Percentiles rank a stretch among this genome's conserved stretches.
Conservation (phyloP, 2,888 invertebrate genomes). For the Cheilosia vernalis region DNA sequence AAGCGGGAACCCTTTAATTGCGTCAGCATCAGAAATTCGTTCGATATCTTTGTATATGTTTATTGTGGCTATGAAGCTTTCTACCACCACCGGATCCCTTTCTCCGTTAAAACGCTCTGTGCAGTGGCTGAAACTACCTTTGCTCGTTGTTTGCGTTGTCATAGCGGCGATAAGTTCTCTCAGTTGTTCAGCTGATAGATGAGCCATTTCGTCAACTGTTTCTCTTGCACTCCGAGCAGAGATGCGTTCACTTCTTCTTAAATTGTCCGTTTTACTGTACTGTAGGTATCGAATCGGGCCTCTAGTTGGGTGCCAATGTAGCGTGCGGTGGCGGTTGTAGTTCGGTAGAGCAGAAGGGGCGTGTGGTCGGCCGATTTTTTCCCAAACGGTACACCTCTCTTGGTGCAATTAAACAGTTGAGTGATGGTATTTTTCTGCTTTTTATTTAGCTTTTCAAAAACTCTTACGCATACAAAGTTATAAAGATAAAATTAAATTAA, state of each 20-base stretch:
- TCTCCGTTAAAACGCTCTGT: constrained; percentile 21
- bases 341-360: neutral
- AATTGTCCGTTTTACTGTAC: neutral
- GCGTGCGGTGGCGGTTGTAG: neutral
- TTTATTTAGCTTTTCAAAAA: too few relatives aligned
- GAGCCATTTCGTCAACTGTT: constrained; percentile 14
- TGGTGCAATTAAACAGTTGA: neutral
- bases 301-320: constrained; percentile 18
- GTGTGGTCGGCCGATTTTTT: neutral
- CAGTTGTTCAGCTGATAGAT: constrained; percentile 30
- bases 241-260: constrained; percentile 19
- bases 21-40: constrained; percentile 57
- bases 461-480: too few relatives aligned
- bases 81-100: constrained; percentile 57
- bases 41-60: constrained; percentile 67
- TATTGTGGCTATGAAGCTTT: constrained; percentile 59
- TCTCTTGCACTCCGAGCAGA: constrained; percentile 1
- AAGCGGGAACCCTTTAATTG: constrained; percentile 63
- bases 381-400: neutral
- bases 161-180: constrained; percentile 38
- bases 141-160: neutral
- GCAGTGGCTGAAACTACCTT: constrained; percentile 52
- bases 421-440: too few relatives aligned
- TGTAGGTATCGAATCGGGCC: neutral
- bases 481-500: too few relatives aligned